These are phyloP conservation scores for Omphaloscelis lunosa DNA, from an alignment of 2,888 invertebrate species.

Conservation along the genomic window DNA sequence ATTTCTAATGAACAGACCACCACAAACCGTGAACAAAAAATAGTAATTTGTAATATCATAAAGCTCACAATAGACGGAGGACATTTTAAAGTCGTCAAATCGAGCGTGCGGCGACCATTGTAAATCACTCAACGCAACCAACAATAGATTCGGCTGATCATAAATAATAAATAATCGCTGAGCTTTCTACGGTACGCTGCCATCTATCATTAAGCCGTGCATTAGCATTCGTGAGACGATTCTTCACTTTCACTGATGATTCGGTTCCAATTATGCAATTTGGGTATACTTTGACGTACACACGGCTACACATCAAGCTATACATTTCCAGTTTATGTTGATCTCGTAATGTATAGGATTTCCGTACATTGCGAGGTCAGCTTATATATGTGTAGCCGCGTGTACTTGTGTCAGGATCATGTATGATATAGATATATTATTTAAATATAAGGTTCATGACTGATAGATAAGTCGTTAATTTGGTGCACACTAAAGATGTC, in stretches of 20 bases:
- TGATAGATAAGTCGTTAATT: background rate
- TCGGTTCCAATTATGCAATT: constrained; percentile 85
- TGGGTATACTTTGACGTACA: constrained; percentile 61
- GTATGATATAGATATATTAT: background rate
- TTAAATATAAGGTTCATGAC: too few relatives aligned
- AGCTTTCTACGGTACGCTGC: constrained; percentile 82
- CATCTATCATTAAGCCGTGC: constrained; percentile 86
- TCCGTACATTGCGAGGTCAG: too few relatives aligned
- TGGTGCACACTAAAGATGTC: background rate
- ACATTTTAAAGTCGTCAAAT: constrained; percentile 65
- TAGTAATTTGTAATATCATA: constrained; percentile 59
- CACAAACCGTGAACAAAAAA: constrained; percentile 28
- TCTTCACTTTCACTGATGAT: constrained; percentile 88
- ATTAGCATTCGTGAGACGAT: constrained; percentile 81
- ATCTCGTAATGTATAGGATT: too few relatives aligned
- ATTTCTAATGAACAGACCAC: constrained; percentile 32
- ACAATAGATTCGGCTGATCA: constrained; percentile 82
- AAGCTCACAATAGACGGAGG: constrained; percentile 54
- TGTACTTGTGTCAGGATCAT: background rate
- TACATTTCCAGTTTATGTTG: too few relatives aligned
- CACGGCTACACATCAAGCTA: too few relatives aligned
- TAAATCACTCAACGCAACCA: constrained; percentile 78
- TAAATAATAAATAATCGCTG: constrained; percentile 81
- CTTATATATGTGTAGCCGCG: too few relatives aligned
- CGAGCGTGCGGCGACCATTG: constrained; percentile 71